Evolutionary conservation across 2,113 vertebrate species (phyloP).

Genomic region (Labeo rohita): DNA sequence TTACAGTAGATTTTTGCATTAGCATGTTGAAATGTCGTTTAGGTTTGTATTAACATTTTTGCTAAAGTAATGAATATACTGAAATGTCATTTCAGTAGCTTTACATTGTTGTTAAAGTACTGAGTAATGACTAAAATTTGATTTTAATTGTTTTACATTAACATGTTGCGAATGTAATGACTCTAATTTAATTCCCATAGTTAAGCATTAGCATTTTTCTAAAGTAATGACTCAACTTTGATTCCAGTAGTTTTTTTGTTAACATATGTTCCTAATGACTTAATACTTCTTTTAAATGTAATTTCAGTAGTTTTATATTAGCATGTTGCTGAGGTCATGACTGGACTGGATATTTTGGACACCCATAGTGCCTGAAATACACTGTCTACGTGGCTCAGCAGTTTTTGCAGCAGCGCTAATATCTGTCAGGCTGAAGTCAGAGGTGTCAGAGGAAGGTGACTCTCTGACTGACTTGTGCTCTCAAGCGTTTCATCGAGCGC

Average conservation of each 20-base stretch:
- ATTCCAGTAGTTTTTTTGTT: neutral
- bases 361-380: neutral
- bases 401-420: neutral
- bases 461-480: neutral
- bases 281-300: neutral
- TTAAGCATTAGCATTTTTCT: neutral
- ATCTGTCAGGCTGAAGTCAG: neutral
- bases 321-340: neutral
- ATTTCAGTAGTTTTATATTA: neutral
- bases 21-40: too few species aligned
- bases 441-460: neutral
- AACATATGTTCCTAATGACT: neutral
- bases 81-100: too few species aligned
- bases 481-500: neutral
- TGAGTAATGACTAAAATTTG: neutral
- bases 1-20: neutral
- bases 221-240: neutral
- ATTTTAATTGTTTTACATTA: neutral
- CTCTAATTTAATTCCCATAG: neutral
- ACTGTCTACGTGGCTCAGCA: neutral
- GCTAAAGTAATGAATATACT: too few species aligned
- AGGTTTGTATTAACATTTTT: too few species aligned
- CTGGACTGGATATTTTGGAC: neutral
- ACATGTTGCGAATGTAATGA: neutral
- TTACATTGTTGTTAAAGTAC: neutral